These are phyloP conservation scores for Camponotus fellah DNA, from an alignment of 2,888 invertebrate species.

Conservation along the genomic window DNA sequence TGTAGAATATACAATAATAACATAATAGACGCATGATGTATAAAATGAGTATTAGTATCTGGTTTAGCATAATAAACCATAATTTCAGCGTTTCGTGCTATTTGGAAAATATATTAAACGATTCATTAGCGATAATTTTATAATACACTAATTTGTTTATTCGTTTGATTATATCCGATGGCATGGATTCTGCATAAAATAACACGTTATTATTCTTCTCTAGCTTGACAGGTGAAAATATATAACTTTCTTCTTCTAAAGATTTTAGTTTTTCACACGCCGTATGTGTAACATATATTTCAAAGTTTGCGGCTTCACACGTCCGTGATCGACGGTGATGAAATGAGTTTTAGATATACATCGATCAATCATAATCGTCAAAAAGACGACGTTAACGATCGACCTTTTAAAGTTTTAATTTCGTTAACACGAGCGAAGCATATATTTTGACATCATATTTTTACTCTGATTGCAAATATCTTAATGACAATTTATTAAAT, in stretches of 20 bases:
- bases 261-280: neutral
- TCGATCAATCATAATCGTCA: constrained; percentile 68
- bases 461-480: constrained; percentile 2
- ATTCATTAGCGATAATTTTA: neutral
- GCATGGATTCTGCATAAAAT: neutral
- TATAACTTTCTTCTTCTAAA: neutral
- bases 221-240: neutral
- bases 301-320: constrained; percentile 17
- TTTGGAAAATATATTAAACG: constrained; percentile 26
- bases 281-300: constrained; percentile 6
- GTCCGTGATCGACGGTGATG: constrained; percentile 64
- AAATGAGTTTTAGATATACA: constrained; percentile 66
- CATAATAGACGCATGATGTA: neutral
- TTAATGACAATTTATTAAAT: no score
- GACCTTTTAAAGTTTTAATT: constrained; percentile 51
- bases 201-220: neutral
- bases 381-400: constrained; percentile 51
- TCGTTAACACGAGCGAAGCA: constrained; percentile 23
- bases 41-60: constrained; percentile 29
- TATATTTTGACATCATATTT: neutral
- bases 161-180: neutral
- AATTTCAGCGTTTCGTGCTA: neutral
- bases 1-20: constrained; percentile 7
- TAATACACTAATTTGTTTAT: neutral
- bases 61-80: neutral